Evolutionary conservation across 2,113 vertebrate genomes (phyloP).

Genomic region (Felis chaus): DNA sequence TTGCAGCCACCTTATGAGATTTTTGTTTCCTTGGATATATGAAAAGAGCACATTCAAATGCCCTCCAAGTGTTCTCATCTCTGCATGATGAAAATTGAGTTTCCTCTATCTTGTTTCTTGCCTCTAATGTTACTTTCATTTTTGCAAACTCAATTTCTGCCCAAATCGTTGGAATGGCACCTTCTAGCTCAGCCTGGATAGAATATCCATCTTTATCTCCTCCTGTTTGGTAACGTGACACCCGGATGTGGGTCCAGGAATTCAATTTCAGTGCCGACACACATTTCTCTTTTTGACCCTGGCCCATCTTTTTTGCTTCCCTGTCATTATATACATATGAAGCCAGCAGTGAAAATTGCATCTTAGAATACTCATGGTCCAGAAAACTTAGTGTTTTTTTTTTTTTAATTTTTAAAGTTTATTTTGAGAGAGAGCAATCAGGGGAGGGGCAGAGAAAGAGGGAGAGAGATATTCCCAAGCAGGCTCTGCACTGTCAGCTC

Average conservation of each 20-base stretch:
- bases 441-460: too few species aligned
- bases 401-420: background rate
- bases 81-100: constrained; percentile 63
- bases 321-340: background rate
- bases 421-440: too few species aligned
- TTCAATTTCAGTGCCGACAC: constrained; percentile 56
- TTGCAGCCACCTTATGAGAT: background rate
- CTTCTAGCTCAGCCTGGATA: constrained; percentile 51
- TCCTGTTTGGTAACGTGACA: constrained; percentile 62
- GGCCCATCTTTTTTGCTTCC: background rate
- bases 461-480: too few species aligned
- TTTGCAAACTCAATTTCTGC: constrained; percentile 75
- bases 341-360: background rate
- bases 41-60: constrained; percentile 12
- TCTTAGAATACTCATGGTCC: background rate
- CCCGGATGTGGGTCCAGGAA: constrained; percentile 43
- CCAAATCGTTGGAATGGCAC: constrained; percentile 60
- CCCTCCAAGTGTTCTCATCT: constrained; percentile 53
- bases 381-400: background rate
- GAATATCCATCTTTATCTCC: constrained; percentile 67
- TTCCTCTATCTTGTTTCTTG: constrained; percentile 70
- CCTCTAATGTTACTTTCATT: constrained; percentile 74
- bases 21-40: background rate
- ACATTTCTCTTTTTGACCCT: constrained; percentile 46
- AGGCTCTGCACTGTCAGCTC: too few species aligned